A percentile compares a stretch with the other conserved stretches of the same genome.
phyloP scores from a whole-genome alignment of 2,888 invertebrate species.

The Eledona agricola region DNA sequence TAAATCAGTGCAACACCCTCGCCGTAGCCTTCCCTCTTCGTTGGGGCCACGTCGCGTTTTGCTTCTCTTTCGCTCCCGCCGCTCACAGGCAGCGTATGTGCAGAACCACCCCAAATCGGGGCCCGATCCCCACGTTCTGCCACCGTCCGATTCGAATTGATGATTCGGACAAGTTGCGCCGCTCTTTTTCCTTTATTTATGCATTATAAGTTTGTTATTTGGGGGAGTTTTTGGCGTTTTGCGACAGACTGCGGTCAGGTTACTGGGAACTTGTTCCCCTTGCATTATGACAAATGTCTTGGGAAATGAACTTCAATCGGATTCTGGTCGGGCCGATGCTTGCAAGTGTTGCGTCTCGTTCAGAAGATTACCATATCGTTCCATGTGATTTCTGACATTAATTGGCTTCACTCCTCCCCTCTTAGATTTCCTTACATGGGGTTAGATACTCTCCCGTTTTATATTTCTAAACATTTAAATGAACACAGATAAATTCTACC shows the following conservation, averaged over 20 bases:
- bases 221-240: conserved; percentile 40
- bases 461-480: too few species aligned
- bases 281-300: conserved; percentile 20
- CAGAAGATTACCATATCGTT: too few species aligned
- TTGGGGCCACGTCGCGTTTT: conserved; percentile 3
- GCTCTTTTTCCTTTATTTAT: conserved; percentile 45
- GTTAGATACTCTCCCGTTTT: too few species aligned
- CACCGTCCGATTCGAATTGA: conserved; percentile 54
- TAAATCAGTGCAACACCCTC: conserved; percentile 62
- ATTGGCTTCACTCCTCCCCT: too few species aligned
- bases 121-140: conserved; percentile 29
- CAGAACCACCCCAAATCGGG: conserved; percentile 30
- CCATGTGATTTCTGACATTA: too few species aligned
- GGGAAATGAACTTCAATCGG: too few species aligned
- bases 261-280: conserved; percentile 25
- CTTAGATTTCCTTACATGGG: too few species aligned
- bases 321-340: too few species aligned
- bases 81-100: conserved; percentile 5
- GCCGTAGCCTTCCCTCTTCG: conserved; percentile 24
- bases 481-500: too few species aligned
- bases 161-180: conserved; percentile 51
- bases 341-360: too few species aligned
- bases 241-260: conserved; percentile 30
- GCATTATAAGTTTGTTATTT: conserved; percentile 43
- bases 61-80: conserved; percentile 13